phyloP scores from a whole-genome alignment of 2,113 vertebrate species.

The Macrotis lagotis region DNA sequence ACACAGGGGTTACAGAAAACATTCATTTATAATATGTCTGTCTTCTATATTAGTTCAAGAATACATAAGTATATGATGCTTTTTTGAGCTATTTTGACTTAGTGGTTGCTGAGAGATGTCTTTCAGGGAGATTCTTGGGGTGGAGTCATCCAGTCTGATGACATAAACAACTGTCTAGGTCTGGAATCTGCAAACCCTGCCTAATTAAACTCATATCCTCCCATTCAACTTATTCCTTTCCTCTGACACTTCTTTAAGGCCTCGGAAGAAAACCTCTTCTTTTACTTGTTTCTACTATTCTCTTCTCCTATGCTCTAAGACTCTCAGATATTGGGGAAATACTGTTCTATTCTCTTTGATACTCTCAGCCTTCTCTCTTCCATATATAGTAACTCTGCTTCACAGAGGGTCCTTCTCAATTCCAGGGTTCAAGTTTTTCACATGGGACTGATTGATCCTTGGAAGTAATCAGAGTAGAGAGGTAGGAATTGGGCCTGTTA shows the following conservation, averaged over 20 bases:
- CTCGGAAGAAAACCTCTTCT: no score
- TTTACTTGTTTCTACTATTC: not conserved
- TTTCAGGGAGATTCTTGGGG: not conserved
- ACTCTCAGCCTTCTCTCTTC: not conserved
- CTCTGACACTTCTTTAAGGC: not conserved
- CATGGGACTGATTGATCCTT: not conserved
- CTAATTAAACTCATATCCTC: not conserved
- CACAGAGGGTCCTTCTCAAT: not conserved
- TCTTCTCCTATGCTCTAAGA: not conserved
- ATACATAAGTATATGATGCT: not conserved
- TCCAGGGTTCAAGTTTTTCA: not conserved
- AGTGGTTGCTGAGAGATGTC: not conserved
- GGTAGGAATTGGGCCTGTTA: not conserved
- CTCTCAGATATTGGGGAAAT: not conserved
- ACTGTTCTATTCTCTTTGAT: not conserved
- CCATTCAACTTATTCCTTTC: not conserved
- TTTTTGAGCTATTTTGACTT: not conserved
- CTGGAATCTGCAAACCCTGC: not conserved
- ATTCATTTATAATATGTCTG: not conserved
- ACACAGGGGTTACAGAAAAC: not conserved
- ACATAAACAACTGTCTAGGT: not conserved
- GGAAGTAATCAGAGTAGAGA: not conserved
- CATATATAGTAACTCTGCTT: not conserved
- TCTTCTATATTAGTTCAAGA: not conserved
- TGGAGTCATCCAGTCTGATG: not conserved